phyloP scores from a whole-genome alignment of 2,113 vertebrate genomes.

The Rhegmatorhina hoffmannsi region DNA sequence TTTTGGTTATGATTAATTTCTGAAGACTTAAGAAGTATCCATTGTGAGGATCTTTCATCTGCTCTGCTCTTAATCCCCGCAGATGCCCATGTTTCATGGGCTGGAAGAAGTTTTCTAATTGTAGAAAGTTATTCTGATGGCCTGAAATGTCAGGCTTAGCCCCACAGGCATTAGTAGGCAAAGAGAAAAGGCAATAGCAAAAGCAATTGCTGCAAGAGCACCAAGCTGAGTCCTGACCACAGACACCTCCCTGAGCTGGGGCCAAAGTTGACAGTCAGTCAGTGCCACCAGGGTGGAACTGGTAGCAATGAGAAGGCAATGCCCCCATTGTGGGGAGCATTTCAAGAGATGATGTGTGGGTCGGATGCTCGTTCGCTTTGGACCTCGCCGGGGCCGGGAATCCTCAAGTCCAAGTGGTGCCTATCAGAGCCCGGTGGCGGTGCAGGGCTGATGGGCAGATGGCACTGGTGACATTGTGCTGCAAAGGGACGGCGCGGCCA shows the following conservation, averaged over 20 bases:
- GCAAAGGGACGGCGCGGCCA: background rate
- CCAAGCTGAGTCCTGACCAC: background rate
- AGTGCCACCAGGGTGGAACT: no score
- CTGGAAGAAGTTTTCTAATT: background rate
- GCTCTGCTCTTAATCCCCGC: background rate
- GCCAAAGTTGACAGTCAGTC: background rate
- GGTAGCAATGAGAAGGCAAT: background rate
- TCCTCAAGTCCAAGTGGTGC: accelerated
- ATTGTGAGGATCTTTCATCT: background rate
- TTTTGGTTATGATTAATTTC: background rate
- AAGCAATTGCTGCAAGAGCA: background rate
- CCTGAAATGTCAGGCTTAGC: background rate
- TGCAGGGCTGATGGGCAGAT: accelerated
- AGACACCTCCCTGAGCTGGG: background rate
- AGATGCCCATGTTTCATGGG: background rate
- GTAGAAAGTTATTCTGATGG: background rate
- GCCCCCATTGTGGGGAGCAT: accelerated
- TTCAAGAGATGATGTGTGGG: accelerated
- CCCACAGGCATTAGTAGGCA: background rate
- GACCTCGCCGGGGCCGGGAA: background rate
- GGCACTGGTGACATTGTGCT: background rate
- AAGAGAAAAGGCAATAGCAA: background rate
- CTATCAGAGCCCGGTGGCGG: background rate
- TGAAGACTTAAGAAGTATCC: background rate
- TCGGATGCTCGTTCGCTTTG: accelerated